These are phyloP conservation scores for Toxostoma redivivum DNA, from an alignment of 2,113 vertebrate species.

Conservation along the genomic window DNA sequence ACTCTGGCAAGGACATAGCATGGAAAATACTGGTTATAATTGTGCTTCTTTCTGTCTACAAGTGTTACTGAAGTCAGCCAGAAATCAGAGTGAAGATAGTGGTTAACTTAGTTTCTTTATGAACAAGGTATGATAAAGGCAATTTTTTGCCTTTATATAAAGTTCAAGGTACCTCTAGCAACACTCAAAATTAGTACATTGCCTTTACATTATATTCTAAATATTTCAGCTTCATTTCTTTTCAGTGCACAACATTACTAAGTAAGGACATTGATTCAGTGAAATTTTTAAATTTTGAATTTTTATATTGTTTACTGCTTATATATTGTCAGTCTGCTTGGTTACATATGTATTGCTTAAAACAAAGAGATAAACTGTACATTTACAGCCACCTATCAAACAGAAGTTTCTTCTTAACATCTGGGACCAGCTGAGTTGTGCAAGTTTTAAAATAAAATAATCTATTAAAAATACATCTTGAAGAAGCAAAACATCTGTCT, in stretches of 20 bases:
- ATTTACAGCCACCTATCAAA: not conserved
- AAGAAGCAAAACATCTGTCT: not conserved
- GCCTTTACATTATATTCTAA: not conserved
- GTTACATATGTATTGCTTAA: not conserved
- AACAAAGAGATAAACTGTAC: not conserved
- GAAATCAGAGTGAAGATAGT: not conserved
- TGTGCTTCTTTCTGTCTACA: not conserved
- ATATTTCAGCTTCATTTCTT: not conserved
- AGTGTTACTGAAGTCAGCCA: not conserved
- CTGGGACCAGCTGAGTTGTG: not conserved
- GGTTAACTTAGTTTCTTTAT: not conserved
- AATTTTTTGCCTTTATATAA: not conserved
- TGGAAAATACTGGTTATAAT: not conserved
- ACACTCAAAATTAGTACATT: not conserved
- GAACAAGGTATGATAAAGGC: not conserved
- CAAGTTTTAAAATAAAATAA: not conserved
- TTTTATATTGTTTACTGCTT: not conserved
- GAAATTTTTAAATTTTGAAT: not conserved
- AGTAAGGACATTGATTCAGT: not conserved
- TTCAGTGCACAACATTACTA: not conserved
- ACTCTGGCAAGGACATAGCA: not conserved
- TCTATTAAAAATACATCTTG: not conserved
- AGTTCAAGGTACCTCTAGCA: not conserved
- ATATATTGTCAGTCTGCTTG: not conserved
- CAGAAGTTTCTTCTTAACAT: not conserved